A percentile compares a stretch with the other conserved stretches of the same genome.
Evolutionary conservation across 2,888 invertebrate genomes (phyloP).

Genomic region (Cepaea hortensis): DNA sequence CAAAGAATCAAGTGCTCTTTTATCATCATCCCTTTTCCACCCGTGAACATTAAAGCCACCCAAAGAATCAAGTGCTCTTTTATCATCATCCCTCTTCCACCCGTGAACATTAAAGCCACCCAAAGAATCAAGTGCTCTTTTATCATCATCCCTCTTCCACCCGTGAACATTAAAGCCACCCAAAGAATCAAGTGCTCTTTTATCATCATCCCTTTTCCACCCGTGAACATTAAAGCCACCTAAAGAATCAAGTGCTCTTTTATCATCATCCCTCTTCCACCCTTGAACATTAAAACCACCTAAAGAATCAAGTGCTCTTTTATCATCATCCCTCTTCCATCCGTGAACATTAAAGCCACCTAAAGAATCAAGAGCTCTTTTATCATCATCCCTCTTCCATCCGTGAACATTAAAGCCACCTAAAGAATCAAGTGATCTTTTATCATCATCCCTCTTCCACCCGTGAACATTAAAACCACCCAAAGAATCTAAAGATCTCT

Average conservation of each 20-base stretch:
- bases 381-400: background rate
- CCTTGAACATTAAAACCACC: constrained; percentile 44
- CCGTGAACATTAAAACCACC: constrained; percentile 31
- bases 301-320: constrained; percentile 37
- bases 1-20: constrained; percentile 39
- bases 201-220: constrained; percentile 40
- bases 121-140: constrained; percentile 42
- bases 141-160: constrained; percentile 40
- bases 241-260: constrained; percentile 36
- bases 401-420: background rate
- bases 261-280: constrained; percentile 35
- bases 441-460: background rate
- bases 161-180: constrained; percentile 48
- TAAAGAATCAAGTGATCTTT: background rate
- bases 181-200: constrained; percentile 42
- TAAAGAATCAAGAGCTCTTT: constrained; percentile 35
- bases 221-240: constrained; percentile 47
- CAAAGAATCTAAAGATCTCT: constrained; percentile 12
- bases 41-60: constrained; percentile 47
- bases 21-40: constrained; percentile 40
- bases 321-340: constrained; percentile 30
- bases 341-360: constrained; percentile 44
- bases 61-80: constrained; percentile 39
- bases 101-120: constrained; percentile 47
- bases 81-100: constrained; percentile 40